These are phyloP conservation scores for Chaetura pelagica DNA, from an alignment of 2,113 vertebrate species.

Conservation along the genomic window DNA sequence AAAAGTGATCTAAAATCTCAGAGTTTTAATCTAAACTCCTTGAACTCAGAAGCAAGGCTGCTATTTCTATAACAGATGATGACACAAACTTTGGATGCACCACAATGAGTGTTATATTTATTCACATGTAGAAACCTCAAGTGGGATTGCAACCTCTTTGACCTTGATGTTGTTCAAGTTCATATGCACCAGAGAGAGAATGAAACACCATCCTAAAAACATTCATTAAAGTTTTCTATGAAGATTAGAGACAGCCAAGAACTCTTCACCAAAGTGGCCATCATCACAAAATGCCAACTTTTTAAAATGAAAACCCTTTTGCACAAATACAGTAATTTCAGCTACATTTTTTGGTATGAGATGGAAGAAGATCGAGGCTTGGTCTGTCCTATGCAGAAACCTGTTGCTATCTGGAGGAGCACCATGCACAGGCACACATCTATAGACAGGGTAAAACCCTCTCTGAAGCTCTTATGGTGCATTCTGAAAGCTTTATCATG, in stretches of 20 bases:
- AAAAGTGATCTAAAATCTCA: not conserved
- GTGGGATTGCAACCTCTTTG: not conserved
- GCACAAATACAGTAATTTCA: not conserved
- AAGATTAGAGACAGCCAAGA: not conserved
- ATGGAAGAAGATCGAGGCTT: not conserved
- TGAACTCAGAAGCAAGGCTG: not conserved
- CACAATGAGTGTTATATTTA: not conserved
- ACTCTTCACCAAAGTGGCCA: not conserved
- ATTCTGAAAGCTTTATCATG: fast-evolving
- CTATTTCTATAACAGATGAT: not conserved
- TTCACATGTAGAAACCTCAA: not conserved
- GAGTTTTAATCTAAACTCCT: not conserved
- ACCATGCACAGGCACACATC: not conserved
- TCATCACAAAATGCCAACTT: not conserved
- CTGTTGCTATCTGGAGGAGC: not conserved
- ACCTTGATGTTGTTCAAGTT: not conserved
- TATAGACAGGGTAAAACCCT: not conserved
- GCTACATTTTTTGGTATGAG: not conserved
- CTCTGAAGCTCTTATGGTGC: not conserved
- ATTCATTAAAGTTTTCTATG: not conserved
- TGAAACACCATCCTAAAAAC: not conserved
- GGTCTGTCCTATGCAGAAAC: not conserved
- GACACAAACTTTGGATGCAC: not conserved
- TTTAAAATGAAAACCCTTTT: not conserved
- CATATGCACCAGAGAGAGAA: not conserved